These are phyloP conservation scores for Oscheius sp. DNA, from an alignment of 2,888 invertebrate species.

Conservation along the genomic window DNA sequence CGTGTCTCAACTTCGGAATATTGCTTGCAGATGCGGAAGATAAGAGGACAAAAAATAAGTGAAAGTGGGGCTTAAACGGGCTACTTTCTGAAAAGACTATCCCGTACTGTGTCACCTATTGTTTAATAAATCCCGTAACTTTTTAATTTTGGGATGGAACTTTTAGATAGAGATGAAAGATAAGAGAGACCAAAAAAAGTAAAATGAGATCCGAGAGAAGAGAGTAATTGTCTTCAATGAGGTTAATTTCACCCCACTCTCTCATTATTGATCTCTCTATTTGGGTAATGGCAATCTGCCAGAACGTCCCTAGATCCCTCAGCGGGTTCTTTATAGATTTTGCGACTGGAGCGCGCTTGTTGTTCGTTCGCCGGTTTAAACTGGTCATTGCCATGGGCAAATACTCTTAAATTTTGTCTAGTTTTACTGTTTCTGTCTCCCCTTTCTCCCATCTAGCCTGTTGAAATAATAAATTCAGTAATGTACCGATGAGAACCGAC, in stretches of 20 bases:
- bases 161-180: not conserved
- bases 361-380: not conserved
- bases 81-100: not conserved
- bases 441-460: too few species aligned
- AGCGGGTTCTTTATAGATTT: constrained; percentile 15
- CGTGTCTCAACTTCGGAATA: too few species aligned
- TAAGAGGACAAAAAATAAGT: too few species aligned
- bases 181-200: not conserved
- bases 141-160: not conserved
- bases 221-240: not conserved
- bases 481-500: constrained; percentile 21
- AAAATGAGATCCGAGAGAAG: not conserved
- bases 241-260: not conserved
- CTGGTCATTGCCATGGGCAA: not conserved
- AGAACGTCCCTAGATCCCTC: not conserved
- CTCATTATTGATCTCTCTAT: constrained; percentile 6
- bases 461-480: not conserved
- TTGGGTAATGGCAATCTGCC: constrained; percentile 16
- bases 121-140: not conserved
- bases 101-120: too few species aligned
- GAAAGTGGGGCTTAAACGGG: too few species aligned
- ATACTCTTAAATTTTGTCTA: too few species aligned
- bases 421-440: too few species aligned
- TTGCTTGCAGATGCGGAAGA: too few species aligned
- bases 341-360: constrained; percentile 21